Evolutionary conservation across 2,797 vertebrate genomes (phyloP).

Genomic region (Kryptolebias ocellatus): DNA sequence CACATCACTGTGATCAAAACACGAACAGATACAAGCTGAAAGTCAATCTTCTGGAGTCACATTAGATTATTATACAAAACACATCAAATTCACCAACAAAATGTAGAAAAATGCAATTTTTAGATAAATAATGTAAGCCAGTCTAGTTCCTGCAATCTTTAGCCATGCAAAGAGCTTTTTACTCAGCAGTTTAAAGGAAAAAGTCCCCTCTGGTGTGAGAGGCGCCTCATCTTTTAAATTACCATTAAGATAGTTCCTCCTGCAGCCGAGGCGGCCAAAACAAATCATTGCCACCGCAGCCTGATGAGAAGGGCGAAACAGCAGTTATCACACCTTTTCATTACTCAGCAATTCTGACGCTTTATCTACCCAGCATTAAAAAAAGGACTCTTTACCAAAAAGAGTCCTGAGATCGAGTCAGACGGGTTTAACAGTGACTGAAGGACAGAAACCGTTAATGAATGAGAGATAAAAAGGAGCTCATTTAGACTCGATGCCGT

Average conservation of each 20-base stretch:
- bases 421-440: background rate
- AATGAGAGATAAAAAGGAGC: constrained; percentile 1
- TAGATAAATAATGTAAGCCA: no score
- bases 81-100: background rate
- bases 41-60: background rate
- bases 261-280: constrained; percentile 19
- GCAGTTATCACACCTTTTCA: constrained; percentile 55
- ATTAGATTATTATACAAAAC: background rate
- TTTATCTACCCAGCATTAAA: constrained; percentile 11
- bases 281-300: constrained; percentile 53
- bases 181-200: constrained; percentile 54
- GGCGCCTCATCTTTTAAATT: constrained; percentile 39
- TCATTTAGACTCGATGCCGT: background rate
- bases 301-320: constrained; percentile 47
- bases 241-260: constrained; percentile 24
- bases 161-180: constrained; percentile 28
- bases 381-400: no score
- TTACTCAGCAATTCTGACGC: constrained; percentile 48
- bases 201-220: constrained; percentile 12
- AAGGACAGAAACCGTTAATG: background rate
- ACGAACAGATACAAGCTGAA: constrained; percentile 7
- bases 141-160: no score
- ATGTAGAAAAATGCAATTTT: no score
- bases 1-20: constrained; percentile 29
- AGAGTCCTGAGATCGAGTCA: constrained; percentile 21